These are phyloP conservation scores for Adelphocoris suturalis DNA, from an alignment of 2,888 invertebrate genomes.

Conservation along the genomic window DNA sequence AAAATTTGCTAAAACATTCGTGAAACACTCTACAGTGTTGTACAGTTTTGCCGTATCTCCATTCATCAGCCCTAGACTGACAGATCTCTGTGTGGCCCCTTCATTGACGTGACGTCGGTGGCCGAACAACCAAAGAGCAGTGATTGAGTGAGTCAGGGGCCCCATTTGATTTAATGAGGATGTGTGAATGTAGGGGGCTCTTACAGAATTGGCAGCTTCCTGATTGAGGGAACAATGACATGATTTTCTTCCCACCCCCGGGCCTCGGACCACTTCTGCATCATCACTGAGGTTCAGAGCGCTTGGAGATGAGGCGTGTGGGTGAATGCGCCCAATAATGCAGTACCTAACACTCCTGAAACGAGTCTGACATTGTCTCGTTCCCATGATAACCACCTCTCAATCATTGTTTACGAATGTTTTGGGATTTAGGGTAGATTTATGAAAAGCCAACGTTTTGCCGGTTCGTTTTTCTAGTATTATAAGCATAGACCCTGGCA, in stretches of 20 bases:
- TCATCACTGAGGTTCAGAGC: background rate
- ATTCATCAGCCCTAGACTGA: background rate
- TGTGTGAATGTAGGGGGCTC: constrained; percentile 40
- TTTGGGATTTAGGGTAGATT: no score
- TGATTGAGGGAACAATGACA: constrained; percentile 42
- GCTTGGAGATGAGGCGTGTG: background rate
- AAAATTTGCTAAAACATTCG: no score
- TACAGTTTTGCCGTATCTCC: no score
- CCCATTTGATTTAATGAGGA: constrained; percentile 57
- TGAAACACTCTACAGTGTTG: no score
- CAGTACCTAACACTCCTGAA: no score
- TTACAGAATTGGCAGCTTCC: constrained; percentile 56
- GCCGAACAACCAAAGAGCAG: background rate
- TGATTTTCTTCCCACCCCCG: constrained; percentile 4
- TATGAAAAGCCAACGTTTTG: no score
- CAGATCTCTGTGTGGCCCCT: background rate
- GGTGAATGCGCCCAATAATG: background rate
- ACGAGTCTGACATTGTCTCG: no score
- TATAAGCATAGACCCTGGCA: no score
- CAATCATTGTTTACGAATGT: no score
- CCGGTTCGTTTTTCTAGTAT: no score
- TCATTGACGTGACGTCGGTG: background rate
- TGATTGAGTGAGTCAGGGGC: background rate
- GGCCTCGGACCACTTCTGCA: background rate
- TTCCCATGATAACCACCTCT: no score